phyloP scores from a whole-genome alignment of 2,888 invertebrate species.

The Patella caerulea region DNA sequence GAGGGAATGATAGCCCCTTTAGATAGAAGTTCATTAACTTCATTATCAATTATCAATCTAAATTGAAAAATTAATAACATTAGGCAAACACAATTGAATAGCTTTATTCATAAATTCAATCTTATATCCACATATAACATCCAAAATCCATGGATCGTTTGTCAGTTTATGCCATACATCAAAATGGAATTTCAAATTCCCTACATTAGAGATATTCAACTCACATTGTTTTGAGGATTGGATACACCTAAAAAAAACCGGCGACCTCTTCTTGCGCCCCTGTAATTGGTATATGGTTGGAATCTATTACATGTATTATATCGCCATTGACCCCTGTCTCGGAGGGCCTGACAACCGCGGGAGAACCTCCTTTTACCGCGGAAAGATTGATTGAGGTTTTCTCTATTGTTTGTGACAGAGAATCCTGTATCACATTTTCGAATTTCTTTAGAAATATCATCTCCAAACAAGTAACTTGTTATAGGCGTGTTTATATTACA shows the following conservation, averaged over 20 bases:
- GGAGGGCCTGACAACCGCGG: no score
- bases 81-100: neutral
- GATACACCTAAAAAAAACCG: neutral
- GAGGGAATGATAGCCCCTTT: neutral
- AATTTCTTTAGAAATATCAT: conserved; percentile 3
- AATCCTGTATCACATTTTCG: neutral
- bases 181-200: neutral
- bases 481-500: neutral
- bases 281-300: neutral
- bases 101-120: neutral
- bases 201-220: neutral
- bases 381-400: no score
- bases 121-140: neutral
- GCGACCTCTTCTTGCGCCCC: neutral
- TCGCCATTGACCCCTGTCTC: neutral
- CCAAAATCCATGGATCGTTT: conserved; percentile 3
- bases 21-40: neutral
- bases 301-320: neutral
- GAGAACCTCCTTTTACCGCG: no score
- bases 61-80: neutral
- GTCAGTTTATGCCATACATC: neutral
- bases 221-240: neutral
- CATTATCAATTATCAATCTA: neutral
- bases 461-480: neutral
- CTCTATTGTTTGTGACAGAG: no score